These are phyloP conservation scores for Platygyra sinensis DNA, from an alignment of 64 coral and sea anemone species.

Conservation along the genomic window DNA sequence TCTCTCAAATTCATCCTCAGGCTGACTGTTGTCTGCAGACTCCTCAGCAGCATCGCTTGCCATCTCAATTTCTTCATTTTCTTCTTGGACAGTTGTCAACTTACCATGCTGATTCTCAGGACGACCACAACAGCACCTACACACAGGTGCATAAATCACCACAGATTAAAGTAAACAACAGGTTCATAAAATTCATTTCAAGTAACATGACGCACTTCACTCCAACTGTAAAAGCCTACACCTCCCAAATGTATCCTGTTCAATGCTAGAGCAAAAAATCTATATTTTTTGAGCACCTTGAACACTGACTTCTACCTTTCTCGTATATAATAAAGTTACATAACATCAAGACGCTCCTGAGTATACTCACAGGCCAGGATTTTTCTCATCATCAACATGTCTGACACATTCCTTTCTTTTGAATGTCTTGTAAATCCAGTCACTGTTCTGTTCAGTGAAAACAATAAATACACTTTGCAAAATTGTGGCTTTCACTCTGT, in stretches of 20 bases:
- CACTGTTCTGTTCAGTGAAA: slow-evolving; percentile 27
- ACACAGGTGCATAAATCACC: neutral
- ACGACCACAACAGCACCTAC: slow-evolving; percentile 63
- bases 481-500: too few species aligned
- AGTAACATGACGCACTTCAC: neutral
- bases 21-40: neutral
- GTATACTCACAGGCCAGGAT: slow-evolving; percentile 44
- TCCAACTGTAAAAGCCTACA: too few species aligned
- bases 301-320: neutral
- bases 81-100: slow-evolving; percentile 47
- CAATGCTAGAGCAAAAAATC: too few species aligned
- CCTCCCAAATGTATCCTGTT: too few species aligned
- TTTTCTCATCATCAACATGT: slow-evolving; percentile 42
- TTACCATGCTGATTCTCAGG: slow-evolving; percentile 44
- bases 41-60: neutral
- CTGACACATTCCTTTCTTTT: slow-evolving; percentile 66
- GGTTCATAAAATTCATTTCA: too few species aligned
- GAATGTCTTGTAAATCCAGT: slow-evolving; percentile 65
- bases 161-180: neutral
- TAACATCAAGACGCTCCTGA: neutral
- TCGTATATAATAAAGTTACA: neutral
- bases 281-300: too few species aligned
- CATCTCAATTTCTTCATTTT: slow-evolving; percentile 42
- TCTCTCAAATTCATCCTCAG: neutral
- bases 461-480: too few species aligned